phyloP scores from a whole-genome alignment of 2,113 vertebrate genomes.

The Tyto alba region DNA sequence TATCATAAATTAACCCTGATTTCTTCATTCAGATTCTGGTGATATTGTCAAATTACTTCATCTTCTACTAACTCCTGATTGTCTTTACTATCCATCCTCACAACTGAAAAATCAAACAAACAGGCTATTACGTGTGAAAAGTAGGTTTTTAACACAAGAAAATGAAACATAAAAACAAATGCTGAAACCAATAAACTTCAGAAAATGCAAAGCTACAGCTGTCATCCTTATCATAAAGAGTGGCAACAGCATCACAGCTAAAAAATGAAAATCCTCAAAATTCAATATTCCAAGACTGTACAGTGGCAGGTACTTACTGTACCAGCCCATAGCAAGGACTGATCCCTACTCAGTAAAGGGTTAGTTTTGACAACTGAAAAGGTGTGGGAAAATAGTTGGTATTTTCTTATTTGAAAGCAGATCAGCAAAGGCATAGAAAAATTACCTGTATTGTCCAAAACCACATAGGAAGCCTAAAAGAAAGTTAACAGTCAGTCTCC shows the following conservation, averaged over 20 bases:
- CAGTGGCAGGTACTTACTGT: neutral
- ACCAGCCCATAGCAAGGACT: neutral
- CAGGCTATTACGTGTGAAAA: neutral
- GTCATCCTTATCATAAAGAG: neutral
- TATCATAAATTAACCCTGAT: conserved; percentile 45
- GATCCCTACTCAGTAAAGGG: neutral
- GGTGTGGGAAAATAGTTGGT: neutral
- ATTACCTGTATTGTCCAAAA: neutral
- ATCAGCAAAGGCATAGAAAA: neutral
- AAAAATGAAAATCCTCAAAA: neutral
- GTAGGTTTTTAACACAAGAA: neutral
- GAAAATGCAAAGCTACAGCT: conserved; percentile 19
- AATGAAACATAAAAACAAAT: neutral
- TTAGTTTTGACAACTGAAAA: neutral
- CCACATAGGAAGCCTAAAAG: neutral
- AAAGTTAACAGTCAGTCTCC: neutral
- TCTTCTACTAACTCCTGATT: neutral
- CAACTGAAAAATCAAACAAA: neutral
- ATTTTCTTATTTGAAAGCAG: neutral
- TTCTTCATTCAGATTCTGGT: conserved; percentile 8
- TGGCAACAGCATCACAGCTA: neutral
- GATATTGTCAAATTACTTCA: neutral
- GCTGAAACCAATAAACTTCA: neutral
- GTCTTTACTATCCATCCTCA: neutral
- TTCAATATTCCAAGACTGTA: neutral